Evolutionary conservation across 1,140 invertebrate genomes (phyloP).

Genomic region (Meloidogyne exigua): DNA sequence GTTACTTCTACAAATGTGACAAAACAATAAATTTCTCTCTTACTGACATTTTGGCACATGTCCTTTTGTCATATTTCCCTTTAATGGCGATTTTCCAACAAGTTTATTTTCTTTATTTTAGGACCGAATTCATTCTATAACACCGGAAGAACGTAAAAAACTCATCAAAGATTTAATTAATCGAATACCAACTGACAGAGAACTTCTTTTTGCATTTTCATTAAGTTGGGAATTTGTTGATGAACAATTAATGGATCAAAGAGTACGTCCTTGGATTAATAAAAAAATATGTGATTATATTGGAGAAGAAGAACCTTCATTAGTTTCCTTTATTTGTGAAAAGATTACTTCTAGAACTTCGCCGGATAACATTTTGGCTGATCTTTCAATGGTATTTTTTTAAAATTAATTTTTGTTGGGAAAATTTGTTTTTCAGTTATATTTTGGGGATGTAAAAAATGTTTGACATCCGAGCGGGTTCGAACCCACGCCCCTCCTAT

Average conservation of each 20-base stretch:
- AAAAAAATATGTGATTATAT: slow-evolving; percentile 99
- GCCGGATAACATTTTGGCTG: slow-evolving; percentile 88
- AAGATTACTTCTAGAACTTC: slow-evolving; percentile 88
- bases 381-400: slow-evolving; percentile 83
- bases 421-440: not conserved
- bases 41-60: slow-evolving; percentile 2
- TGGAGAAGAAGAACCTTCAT: slow-evolving; percentile 94
- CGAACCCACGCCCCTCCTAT: too few relatives aligned
- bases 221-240: slow-evolving; percentile 86
- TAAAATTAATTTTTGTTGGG: not conserved
- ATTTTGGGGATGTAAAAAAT: too few relatives aligned
- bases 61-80: not conserved
- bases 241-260: slow-evolving; percentile 86
- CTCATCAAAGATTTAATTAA: slow-evolving; percentile 95
- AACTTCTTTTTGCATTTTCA: slow-evolving; percentile 84
- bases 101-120: slow-evolving; percentile 10
- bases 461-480: too few relatives aligned
- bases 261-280: slow-evolving; percentile 97
- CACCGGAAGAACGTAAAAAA: slow-evolving; percentile 88
- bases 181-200: slow-evolving; percentile 80
- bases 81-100: not conserved
- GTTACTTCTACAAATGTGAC: too few relatives aligned
- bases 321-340: slow-evolving; percentile 97
- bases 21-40: too few relatives aligned
- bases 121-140: slow-evolving; percentile 60